A percentile compares a stretch with the other conserved stretches of the same genome.
Conservation (phyloP, 2,797 vertebrate species). For the Argyrosomus regius region DNA sequence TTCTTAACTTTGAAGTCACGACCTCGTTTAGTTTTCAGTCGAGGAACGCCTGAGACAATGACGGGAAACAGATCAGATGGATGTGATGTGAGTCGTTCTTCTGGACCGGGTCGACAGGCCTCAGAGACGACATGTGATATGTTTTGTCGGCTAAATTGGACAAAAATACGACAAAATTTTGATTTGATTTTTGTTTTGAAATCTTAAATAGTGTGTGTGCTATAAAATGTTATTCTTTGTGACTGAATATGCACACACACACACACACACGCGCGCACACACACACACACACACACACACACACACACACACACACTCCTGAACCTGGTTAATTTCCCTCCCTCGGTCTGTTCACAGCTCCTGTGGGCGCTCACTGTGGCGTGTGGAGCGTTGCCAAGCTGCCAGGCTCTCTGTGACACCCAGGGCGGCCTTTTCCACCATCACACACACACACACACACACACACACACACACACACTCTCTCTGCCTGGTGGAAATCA, state of each 20-base stretch:
- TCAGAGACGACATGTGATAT: too few species aligned
- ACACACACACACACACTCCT: background rate
- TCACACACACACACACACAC: constrained; percentile 16
- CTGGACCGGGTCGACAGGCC: too few species aligned
- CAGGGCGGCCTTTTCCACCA: constrained; percentile 30
- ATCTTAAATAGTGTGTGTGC: background rate
- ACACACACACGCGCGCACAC: background rate
- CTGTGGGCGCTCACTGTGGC: constrained; percentile 14
- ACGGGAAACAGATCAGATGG: too few species aligned
- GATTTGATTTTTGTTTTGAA: background rate
- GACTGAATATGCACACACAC: background rate
- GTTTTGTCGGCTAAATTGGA: background rate
- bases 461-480: constrained; percentile 10
- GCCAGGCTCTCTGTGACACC: constrained; percentile 38
- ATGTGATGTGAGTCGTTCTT: too few species aligned
- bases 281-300: background rate
- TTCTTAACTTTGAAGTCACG: too few species aligned
- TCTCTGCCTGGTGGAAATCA: constrained; percentile 34
- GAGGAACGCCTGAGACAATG: too few species aligned
- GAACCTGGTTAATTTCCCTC: background rate
- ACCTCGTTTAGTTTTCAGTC: too few species aligned
- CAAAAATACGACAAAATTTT: background rate
- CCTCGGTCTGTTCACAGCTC: constrained; percentile 22
- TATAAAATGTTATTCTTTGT: background rate
- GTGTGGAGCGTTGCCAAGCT: constrained; percentile 50